Conservation (phyloP, 2,797 vertebrate genomes). For the Ceryle rudis region DNA sequence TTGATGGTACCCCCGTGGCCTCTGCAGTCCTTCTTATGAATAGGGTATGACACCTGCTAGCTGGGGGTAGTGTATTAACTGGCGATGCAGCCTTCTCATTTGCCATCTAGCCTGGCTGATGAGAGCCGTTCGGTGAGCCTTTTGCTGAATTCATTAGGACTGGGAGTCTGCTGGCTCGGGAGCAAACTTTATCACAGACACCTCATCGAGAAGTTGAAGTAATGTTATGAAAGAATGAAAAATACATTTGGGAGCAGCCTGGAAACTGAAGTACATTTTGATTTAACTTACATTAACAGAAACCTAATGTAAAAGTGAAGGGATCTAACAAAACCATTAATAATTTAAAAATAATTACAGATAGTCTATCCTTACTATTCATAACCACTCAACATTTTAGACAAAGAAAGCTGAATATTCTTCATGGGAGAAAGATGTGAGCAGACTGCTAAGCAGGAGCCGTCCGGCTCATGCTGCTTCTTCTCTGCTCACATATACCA, state of each 20-base stretch:
- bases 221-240: conserved; percentile 82
- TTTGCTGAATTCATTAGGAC: conserved; percentile 8
- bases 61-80: not conserved
- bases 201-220: conserved; percentile 70
- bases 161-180: not conserved
- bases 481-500: not conserved
- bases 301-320: conserved; percentile 82
- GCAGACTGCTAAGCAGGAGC: conserved; percentile 71
- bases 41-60: not conserved
- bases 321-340: conserved; percentile 85
- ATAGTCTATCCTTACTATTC: conserved; percentile 81
- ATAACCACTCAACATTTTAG: conserved; percentile 82
- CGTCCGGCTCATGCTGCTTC: not conserved
- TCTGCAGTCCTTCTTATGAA: not conserved
- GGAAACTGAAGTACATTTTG: conserved; percentile 80
- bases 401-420: conserved; percentile 81
- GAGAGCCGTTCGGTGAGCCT: not conserved
- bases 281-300: conserved; percentile 84
- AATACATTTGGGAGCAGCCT: conserved; percentile 77
- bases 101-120: not conserved
- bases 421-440: conserved; percentile 76
- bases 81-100: not conserved
- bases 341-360: conserved; percentile 87
- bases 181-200: conserved; percentile 62
- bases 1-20: not conserved